Conservation (phyloP, 1,140 invertebrate species). For the Chlorops oryzae region DNA sequence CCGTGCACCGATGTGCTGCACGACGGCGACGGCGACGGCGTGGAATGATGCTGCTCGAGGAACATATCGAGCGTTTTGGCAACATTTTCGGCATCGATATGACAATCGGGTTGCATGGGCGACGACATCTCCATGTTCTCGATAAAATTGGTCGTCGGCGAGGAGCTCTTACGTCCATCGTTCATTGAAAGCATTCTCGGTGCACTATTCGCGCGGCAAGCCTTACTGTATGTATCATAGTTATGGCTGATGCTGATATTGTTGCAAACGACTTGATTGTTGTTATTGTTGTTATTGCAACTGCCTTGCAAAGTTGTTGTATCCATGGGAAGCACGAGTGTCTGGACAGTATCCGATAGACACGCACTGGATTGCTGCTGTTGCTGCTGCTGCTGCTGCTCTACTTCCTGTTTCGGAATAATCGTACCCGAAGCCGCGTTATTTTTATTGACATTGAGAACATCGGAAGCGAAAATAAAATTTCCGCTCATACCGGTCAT, state of each 20-base stretch:
- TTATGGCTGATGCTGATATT: slow-evolving; percentile 11
- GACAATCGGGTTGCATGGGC: slow-evolving; percentile 27
- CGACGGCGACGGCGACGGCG: slow-evolving; percentile 21
- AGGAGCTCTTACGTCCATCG: too few relatives aligned
- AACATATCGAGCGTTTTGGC: slow-evolving; percentile 42
- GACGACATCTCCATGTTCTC: slow-evolving; percentile 44
- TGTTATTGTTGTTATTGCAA: slow-evolving; percentile 2
- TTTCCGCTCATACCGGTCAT: slow-evolving; percentile 19
- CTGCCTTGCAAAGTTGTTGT: background rate
- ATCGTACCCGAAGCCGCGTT: slow-evolving; percentile 1
- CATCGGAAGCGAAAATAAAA: slow-evolving; percentile 21
- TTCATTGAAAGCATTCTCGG: too few relatives aligned
- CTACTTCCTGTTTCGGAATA: slow-evolving; percentile 12
- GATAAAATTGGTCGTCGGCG: slow-evolving; percentile 21
- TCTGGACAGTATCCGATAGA: background rate
- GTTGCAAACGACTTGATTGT: background rate
- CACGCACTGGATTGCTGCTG: background rate
- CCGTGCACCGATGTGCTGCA: background rate
- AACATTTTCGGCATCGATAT: slow-evolving; percentile 31
- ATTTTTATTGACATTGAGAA: slow-evolving; percentile 13
- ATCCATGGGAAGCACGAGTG: background rate
- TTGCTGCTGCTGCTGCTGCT: slow-evolving; percentile 10
- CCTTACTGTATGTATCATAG: slow-evolving; percentile 5
- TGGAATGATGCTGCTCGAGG: slow-evolving; percentile 36
- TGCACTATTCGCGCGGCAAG: background rate